phyloP scores from a whole-genome alignment of 2,113 vertebrate genomes.

The Salvelinus fontinalis region DNA sequence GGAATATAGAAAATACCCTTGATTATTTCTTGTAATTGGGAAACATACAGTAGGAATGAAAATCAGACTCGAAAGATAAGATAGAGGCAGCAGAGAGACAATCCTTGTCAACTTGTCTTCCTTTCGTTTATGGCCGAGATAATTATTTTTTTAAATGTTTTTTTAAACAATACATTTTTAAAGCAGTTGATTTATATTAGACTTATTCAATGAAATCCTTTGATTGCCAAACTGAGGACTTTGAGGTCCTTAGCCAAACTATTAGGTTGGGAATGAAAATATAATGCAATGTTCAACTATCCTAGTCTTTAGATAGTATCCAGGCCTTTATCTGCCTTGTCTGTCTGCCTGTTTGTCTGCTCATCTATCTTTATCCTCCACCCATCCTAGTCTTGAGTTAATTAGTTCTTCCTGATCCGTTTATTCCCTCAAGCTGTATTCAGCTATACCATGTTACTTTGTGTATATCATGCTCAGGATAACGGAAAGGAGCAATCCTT shows the following conservation, averaged over 20 bases:
- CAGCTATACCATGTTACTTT: no score
- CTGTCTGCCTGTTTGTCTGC: background rate
- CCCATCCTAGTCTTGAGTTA: background rate
- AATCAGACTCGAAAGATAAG: background rate
- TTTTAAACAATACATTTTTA: background rate
- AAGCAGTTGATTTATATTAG: background rate
- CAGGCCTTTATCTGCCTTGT: background rate
- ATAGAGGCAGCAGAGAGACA: conserved; percentile 1
- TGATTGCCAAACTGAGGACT: background rate
- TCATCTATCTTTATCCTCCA: background rate
- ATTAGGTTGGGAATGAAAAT: background rate
- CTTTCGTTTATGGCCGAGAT: background rate
- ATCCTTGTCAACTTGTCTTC: background rate
- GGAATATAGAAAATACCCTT: background rate
- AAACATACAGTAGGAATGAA: background rate
- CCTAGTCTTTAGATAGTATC: background rate
- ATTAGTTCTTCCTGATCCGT: background rate
- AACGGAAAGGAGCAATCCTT: background rate
- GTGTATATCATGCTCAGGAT: conserved; percentile 1
- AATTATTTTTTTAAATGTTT: no score
- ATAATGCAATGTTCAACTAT: background rate
- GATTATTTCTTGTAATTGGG: background rate
- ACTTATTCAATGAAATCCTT: background rate
- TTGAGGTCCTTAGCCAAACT: background rate
- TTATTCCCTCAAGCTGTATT: background rate